These are phyloP conservation scores for Rhea pennata DNA, from an alignment of 2,113 vertebrate genomes.

Conservation along the genomic window DNA sequence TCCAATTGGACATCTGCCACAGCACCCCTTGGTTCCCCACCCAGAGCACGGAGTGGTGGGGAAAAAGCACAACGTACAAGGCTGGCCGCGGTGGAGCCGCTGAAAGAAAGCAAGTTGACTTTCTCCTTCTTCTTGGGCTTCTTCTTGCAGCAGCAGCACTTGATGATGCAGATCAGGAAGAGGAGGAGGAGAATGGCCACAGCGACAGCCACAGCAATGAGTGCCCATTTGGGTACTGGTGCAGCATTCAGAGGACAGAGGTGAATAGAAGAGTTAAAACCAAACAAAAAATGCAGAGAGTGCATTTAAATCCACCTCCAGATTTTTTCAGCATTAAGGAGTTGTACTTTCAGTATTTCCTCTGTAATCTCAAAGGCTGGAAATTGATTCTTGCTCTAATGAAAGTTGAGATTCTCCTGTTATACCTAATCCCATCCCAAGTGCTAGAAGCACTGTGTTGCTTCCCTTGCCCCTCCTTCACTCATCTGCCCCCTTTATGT, in stretches of 20 bases:
- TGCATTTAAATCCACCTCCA: background rate
- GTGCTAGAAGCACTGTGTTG: background rate
- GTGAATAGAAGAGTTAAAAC: background rate
- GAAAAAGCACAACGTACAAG: conserved; percentile 70
- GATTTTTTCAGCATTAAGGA: background rate
- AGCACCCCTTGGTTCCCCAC: background rate
- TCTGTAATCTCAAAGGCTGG: background rate
- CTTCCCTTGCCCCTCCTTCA: too few species aligned
- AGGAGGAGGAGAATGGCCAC: conserved; percentile 72
- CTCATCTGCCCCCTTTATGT: background rate
- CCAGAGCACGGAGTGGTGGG: background rate
- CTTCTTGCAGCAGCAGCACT: conserved; percentile 81
- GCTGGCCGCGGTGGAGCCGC: conserved; percentile 63
- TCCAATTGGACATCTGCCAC: background rate
- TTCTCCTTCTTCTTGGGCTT: conserved; percentile 75
- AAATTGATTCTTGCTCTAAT: background rate
- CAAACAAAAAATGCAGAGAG: background rate
- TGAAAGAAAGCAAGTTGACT: conserved; percentile 59
- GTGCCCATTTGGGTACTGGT: conserved; percentile 86
- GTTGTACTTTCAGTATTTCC: background rate
- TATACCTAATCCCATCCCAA: background rate
- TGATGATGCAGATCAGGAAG: conserved; percentile 81
- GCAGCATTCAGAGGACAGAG: background rate
- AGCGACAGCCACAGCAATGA: conserved; percentile 62
- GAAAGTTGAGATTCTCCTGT: background rate